Evolutionary conservation across 2,113 vertebrate genomes (phyloP), one percentile per base, ranked within the genome.

Genomic region (Centropus unirufus): DNA sequence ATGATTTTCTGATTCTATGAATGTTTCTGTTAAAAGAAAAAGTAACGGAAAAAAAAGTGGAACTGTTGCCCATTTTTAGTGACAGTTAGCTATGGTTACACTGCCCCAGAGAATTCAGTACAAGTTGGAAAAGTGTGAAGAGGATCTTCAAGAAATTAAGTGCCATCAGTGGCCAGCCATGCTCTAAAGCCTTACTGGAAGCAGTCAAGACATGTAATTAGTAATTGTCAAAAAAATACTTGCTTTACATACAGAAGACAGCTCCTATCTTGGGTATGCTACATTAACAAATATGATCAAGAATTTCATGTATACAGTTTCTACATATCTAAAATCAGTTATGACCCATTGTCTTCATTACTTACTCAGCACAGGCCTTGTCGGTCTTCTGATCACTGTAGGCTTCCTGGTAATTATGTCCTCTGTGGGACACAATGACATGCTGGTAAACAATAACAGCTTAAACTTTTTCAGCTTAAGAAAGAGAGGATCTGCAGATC

Each of bases 321-420:
- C 32, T 54, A 29, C 7, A 3, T 42, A 51, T 21, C 32, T 20
- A 58, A 81, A 78, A 68, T 49, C 24, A 64, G 14, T 34, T 61
- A 59, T 74, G 52, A 34, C 3, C 22, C 5, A 1, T 42, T 75
- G 30, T 40, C 59, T 72, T 58, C 32, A 24, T 55, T 82, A 96
- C 97, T 97, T 30, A 97, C 97, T 97, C 55, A 55, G 26, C 40
- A 66, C 82, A 70, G 97, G 97, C 70, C 91, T 95, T 59, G 97
- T 97, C 0, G 94, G 83, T 90, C 83, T 96, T 93, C 96, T 94
- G 83, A 95, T 94, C 91, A 93, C 94, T 55, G 87, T 92, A 75
- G 97, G 97, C 42, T 40, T 96, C 79, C 92, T 92, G 52, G 96
- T 97, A 57, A 93, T 97, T 74, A 93, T 89, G 39, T 97, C 94